A percentile compares a stretch with the other conserved stretches of the same genome.
Conservation (phyloP, 2,797 vertebrate genomes). For the Mus minutoides region DNA sequence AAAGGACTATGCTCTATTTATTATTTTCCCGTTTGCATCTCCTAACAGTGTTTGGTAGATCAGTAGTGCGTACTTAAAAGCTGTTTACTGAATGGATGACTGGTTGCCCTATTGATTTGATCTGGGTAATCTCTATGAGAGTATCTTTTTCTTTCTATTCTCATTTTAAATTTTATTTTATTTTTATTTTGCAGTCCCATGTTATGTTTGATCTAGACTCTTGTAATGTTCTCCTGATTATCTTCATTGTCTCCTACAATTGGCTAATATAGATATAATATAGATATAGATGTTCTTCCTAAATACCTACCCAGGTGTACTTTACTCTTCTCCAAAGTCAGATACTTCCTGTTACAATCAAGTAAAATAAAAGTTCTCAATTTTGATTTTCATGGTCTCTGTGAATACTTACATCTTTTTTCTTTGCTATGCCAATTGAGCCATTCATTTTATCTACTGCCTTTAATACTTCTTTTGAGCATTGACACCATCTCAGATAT, state of each 20-base stretch:
- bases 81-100: neutral
- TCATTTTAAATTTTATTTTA: neutral
- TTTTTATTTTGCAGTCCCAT: neutral
- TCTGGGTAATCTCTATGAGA: neutral
- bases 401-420: neutral
- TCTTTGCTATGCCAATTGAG: constrained; percentile 1
- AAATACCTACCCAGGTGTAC: neutral
- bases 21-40: neutral
- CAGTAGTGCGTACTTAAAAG: neutral
- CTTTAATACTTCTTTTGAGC: constrained; percentile 9
- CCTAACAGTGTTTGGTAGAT: neutral
- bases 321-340: neutral
- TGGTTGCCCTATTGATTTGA: neutral
- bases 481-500: neutral
- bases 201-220: neutral
- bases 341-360: neutral
- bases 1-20: constrained; percentile 12
- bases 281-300: neutral
- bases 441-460: neutral
- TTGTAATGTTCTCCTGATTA: neutral
- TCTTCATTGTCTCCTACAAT: neutral
- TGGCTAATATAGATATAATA: neutral
- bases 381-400: constrained; percentile 4
- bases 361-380: neutral
- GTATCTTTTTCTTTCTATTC: neutral